Evolutionary conservation across 2,797 vertebrate species (phyloP), one percentile per base, ranked within the genome.

Genomic region (Sebastes trivittatus): DNA sequence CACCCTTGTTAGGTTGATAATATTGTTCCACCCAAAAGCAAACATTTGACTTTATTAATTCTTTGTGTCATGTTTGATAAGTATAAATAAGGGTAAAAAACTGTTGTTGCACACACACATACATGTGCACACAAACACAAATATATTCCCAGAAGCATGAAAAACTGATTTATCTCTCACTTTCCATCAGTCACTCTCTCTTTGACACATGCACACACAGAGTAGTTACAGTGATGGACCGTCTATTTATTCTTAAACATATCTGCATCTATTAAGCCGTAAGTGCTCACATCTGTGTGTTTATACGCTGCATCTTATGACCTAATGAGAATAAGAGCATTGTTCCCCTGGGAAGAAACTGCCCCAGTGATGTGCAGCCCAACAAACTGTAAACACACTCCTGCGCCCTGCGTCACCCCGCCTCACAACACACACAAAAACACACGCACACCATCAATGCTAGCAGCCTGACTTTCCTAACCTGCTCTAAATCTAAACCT

Each of bases 401-500:
- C 89, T 89, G 89, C 60, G 36, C 75, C 75, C 77, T 84, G 77
- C 80, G 72, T 93, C 90, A 87, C 68, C 77, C 46, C 38, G 1
- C 71, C 77, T 84, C 82, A 84, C 73, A 88, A 86, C 85, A 83
- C 83, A 88, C 87, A 82, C 83, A 87, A 77, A 83, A 62, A 78
- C 77, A 65, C 88, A 91, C 36, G 25, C 82, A 71, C 83, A 36
- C 71, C 73, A 76, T 83, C 87, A 59, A 70, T 79, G 91, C 79
- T 83, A 80, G 87, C 79, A 82, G 85, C 82, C 91, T 81, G 90
- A 91, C 91, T 92, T 89, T 87, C 76, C 85, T 93, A 94, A 96
- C 94, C 93, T 93, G 89, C 93, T 94, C 92, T 95, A 93, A 95
- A 95, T 95, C 93, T 93, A 92, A 90, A 89, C 89, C 91, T 95